Base-by-base conservation (phyloP, 2,113 vertebrate species). In the Cryptomyrus ogoouensis region DNA sequence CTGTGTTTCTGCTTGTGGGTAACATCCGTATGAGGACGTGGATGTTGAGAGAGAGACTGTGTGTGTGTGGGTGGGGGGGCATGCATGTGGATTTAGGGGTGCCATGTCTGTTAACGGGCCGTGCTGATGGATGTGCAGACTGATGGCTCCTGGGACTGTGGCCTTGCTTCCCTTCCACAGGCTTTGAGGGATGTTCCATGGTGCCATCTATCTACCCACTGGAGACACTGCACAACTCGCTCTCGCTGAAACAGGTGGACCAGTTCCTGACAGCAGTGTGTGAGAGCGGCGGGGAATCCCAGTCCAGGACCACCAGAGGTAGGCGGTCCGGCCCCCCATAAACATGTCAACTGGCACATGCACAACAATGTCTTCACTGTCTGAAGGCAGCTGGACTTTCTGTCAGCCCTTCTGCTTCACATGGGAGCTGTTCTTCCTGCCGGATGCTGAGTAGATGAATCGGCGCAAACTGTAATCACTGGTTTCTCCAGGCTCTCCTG, bases 131-230 rank as follows among this genome's bases (percentile, higher is more conserved):
- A 74, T 13, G 31, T 80, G 35, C 74, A 46, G 17, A 90, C 87
- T 90, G 74, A 90, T 83, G 50, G 91, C 92, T 90, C 86, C 88
- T 91, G 92, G 93, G 93, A 89, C 15, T 95, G 84, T 94, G 83
- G 90, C 92, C 93, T 86, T 93, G 89, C 95, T 88, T 86, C 95
- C 88, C 77, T 53, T 95, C 92, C 95, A 90, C 95, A 99, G 98
- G 98, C 91, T 99, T 99, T 90, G 98, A 99, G 95, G 98, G 98
- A 92, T 99, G 98, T 93, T 99, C 98, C 93, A 99, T 99, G 98
- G 98, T 99, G 92, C 98, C 98, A 90, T 99, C 98, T 90, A 98
- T 99, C 93, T 98, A 99, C 85, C 98, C 98, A 0, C 93, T 99
- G 95, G 98, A 99, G 94, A 99, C 98, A 3, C 97, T 99, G 92